Base-by-base conservation (phyloP, 1,140 invertebrate species). In the Epicauta chinensis region DNA sequence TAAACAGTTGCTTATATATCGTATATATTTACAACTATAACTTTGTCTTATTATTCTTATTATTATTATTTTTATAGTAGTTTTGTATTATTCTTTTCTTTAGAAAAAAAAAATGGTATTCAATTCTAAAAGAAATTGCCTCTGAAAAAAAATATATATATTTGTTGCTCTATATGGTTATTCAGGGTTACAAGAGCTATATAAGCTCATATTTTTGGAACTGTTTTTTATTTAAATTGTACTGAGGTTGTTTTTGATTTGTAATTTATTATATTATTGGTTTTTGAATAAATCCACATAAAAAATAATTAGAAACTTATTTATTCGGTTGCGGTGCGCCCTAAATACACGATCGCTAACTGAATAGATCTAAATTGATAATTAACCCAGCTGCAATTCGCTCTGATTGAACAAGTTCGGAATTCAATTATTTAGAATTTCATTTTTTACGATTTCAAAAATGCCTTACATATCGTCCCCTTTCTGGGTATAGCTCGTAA, bases 171-270 rank as follows among this genome's bases (percentile, higher is more conserved):
- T 59, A 55, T 58, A 55, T 62, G 65, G 65, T 69, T 69, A 67
- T 66, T 67, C 65, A 67, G 67, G 67, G 67, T 67, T 66, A 60
- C 64, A 66, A 64, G 63, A 67, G 67, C 64, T 61, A 58, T 55
- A 47, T 60, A 55, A 55, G 56, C 54, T 56, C 57, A 54, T 61
- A 61, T 61, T 61, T 60, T 59, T 61, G 60, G 60, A 61, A 61
- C 56, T 56, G 55, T 58, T 57, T 61, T 61, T 59, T 56, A 56
- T 61, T 59, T 59, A 59, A 55, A 59, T 55, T 59, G 56, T 61
- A 61, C 60, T 59, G 57, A 59, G 50, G 51, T 59, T 59, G 59
- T 61, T 55, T 61, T 59, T 52, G 59, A 53, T 61, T 61, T 61
- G 51, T 61, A 59, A 61, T 56, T 61, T 59, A 59, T 34, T n/a